Percentiles rank a stretch among this genome's conserved stretches.
phyloP scores from a whole-genome alignment of 2,113 vertebrate species.

The Coreoperca whiteheadi region DNA sequence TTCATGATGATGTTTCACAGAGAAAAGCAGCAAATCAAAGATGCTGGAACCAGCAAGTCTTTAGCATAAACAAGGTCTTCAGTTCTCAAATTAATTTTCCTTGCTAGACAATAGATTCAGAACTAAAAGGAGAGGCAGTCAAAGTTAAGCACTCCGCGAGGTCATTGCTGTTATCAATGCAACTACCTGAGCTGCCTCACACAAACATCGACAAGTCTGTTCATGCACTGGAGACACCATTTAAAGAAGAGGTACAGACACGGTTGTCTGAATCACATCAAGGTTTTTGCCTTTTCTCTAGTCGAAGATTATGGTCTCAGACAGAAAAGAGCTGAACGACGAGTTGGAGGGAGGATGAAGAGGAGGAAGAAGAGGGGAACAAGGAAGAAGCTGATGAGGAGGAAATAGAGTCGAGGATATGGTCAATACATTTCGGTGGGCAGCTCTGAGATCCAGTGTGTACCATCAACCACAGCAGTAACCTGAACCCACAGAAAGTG shows the following conservation, averaged over 20 bases:
- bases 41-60: neutral
- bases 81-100: neutral
- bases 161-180: neutral
- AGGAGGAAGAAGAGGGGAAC: constrained; percentile 2
- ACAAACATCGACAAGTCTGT: neutral
- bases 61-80: neutral
- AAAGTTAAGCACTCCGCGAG: constrained; percentile 12
- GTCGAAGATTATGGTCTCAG: neutral
- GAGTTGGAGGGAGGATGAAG: constrained; percentile 6
- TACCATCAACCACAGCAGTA: constrained; percentile 35
- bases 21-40: no score
- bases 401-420: constrained; percentile 13
- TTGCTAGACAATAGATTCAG: constrained; percentile 7
- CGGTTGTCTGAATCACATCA: neutral
- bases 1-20: no score
- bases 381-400: constrained; percentile 28
- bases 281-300: neutral
- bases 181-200: neutral
- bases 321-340: neutral
- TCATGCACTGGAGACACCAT: neutral
- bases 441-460: constrained; percentile 34
- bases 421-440: constrained; percentile 35
- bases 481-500: constrained; percentile 43
- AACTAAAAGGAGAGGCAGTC: constrained; percentile 4
- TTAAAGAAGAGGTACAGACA: neutral